phyloP scores from a whole-genome alignment of 2,113 vertebrate genomes.

The Podarcis muralis region DNA sequence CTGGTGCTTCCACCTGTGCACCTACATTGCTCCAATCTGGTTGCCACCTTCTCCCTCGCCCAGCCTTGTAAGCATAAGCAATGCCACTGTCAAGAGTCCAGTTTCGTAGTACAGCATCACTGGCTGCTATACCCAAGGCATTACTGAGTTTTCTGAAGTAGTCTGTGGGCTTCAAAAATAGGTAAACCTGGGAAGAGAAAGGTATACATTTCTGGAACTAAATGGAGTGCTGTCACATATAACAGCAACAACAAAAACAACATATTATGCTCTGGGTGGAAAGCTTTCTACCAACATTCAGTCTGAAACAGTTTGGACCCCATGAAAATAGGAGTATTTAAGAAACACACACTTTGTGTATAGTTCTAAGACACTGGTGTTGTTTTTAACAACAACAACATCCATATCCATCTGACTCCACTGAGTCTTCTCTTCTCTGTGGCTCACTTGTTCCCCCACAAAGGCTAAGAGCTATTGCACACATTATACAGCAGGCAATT shows the following conservation, averaged over 20 bases:
- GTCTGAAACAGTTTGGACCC: slow-evolving; percentile 46
- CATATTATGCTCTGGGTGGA: slow-evolving; percentile 7
- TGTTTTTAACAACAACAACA: slow-evolving; percentile 9
- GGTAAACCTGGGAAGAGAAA: slow-evolving; percentile 42
- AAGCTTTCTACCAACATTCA: slow-evolving; percentile 44
- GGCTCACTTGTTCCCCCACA: not conserved
- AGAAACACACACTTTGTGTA: slow-evolving; percentile 62
- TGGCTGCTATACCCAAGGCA: slow-evolving; percentile 19
- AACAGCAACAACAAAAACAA: not conserved
- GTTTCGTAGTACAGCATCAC: too few species aligned
- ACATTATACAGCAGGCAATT: not conserved
- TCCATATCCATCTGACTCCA: not conserved
- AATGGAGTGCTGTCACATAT: slow-evolving; percentile 28
- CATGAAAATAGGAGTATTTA: slow-evolving; percentile 69
- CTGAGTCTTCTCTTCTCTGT: not conserved
- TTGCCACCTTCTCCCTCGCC: too few species aligned
- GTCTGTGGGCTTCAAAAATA: slow-evolving; percentile 43
- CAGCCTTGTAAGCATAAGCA: too few species aligned
- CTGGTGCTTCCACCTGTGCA: too few species aligned
- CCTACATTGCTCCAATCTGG: too few species aligned
- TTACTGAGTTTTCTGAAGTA: slow-evolving; percentile 48
- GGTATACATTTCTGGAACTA: slow-evolving; percentile 42
- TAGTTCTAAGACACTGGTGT: slow-evolving; percentile 30
- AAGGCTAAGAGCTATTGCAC: not conserved
- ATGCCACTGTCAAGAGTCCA: too few species aligned